These are phyloP conservation scores for Odontomachus brunneus DNA, from an alignment of 1,140 invertebrate species.

Conservation along the genomic window DNA sequence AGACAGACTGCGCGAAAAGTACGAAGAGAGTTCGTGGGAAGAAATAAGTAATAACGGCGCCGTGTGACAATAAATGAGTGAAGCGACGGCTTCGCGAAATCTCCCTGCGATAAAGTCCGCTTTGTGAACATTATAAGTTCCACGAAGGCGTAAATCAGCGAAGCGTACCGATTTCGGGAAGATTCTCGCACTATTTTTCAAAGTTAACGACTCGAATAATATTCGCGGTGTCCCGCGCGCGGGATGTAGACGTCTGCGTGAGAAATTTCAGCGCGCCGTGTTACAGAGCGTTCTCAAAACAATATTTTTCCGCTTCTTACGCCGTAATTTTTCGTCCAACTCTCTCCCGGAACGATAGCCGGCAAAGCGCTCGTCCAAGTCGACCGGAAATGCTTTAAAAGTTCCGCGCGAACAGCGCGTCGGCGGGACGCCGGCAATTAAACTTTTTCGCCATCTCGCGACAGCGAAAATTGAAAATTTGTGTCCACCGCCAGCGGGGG, in stretches of 20 bases:
- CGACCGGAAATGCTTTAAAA: conserved; percentile 78
- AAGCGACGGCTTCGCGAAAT: no score
- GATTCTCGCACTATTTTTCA: conserved; percentile 22
- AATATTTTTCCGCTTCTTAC: background rate
- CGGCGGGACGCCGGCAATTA: conserved; percentile 75
- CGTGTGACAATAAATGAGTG: no score
- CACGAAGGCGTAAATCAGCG: no score
- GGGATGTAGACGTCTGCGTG: background rate
- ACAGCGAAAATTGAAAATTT: conserved; percentile 78
- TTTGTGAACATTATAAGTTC: no score
- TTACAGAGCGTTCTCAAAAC: background rate
- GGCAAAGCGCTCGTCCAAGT: conserved; percentile 65
- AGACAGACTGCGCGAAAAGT: no score
- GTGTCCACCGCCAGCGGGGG: conserved; percentile 58
- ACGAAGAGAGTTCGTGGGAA: no score
- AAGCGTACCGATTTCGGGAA: no score
- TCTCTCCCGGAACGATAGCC: conserved; percentile 16
- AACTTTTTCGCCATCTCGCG: conserved; percentile 75
- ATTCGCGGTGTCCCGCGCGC: no score
- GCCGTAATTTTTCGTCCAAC: conserved; percentile 22
- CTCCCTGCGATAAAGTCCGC: no score
- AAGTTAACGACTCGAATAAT: conserved; percentile 5
- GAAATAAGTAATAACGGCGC: no score
- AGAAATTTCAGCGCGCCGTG: background rate
- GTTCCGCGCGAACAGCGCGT: conserved; percentile 66